These are phyloP conservation scores for Paraescarpia echinospica DNA, from an alignment of 1,140 invertebrate species.

Conservation along the genomic window DNA sequence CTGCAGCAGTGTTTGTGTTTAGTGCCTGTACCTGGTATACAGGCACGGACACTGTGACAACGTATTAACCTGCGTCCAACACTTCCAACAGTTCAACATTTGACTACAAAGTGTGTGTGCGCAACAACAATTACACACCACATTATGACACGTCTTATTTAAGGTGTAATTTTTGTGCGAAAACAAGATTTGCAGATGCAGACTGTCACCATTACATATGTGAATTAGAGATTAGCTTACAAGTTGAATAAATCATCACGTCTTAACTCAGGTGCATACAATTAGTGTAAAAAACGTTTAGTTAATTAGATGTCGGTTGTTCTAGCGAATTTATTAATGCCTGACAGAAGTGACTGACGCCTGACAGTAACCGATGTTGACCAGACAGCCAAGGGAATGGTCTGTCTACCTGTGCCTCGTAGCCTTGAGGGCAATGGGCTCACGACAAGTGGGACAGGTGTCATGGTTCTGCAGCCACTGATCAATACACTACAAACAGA, in stretches of 20 bases:
- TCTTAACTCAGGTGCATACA: background rate
- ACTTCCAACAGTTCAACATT: background rate
- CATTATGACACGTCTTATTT: background rate
- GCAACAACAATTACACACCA: background rate
- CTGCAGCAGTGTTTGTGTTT: background rate
- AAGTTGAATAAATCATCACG: background rate
- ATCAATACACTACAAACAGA: background rate
- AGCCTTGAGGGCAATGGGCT: background rate
- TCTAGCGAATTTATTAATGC: background rate
- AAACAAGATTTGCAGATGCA: background rate
- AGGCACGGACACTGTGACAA: too few relatives aligned
- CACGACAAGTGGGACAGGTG: background rate
- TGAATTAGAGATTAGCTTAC: background rate
- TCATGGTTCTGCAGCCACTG: background rate
- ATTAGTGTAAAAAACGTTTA: background rate
- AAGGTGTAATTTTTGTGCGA: background rate
- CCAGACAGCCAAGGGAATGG: background rate
- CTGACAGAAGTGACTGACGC: background rate
- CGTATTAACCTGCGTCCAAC: too few relatives aligned
- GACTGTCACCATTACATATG: background rate
- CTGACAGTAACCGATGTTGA: background rate
- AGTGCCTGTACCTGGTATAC: background rate
- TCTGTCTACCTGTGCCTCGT: background rate
- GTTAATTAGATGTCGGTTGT: too few relatives aligned
- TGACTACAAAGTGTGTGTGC: background rate